A percentile compares a stretch with the other conserved stretches of the same genome.
phyloP scores from a whole-genome alignment of 2,113 vertebrate species.

The Onychorhynchus coronatus region DNA sequence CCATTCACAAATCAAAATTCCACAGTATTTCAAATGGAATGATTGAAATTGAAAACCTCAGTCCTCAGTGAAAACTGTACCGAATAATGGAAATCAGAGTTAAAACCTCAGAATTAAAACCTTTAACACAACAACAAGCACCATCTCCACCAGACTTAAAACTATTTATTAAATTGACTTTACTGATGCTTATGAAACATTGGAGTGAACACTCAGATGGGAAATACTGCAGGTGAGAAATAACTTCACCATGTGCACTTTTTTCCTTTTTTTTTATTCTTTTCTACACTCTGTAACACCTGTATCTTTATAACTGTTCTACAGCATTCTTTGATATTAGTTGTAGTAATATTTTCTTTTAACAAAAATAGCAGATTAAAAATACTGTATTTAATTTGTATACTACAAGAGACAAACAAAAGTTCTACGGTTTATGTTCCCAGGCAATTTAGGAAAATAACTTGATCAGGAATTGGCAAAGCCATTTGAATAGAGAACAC shows the following conservation, averaged over 20 bases:
- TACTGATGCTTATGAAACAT: neutral
- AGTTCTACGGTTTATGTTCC: neutral
- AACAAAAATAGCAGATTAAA: neutral
- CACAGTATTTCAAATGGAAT: neutral
- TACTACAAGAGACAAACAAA: neutral
- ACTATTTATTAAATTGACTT: neutral
- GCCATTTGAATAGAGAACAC: neutral
- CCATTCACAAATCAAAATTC: neutral
- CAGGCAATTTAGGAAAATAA: neutral
- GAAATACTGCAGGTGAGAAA: neutral
- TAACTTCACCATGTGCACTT: neutral
- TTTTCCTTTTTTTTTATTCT: neutral
- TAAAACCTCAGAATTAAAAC: neutral
- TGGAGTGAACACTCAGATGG: neutral
- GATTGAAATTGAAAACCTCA: neutral
- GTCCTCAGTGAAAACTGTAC: neutral
- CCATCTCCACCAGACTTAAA: neutral
- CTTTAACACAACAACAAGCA: neutral
- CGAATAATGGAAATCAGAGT: neutral
- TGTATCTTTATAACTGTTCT: neutral
- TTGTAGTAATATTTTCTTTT: neutral
- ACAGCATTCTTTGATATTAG: neutral
- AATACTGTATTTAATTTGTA: neutral
- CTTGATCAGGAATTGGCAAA: neutral
- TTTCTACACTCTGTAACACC: neutral